These are phyloP conservation scores for Hemicentrotus pulcherrimus DNA, from an alignment of 35 echinoderm and acorn worm species.

Conservation along the genomic window DNA sequence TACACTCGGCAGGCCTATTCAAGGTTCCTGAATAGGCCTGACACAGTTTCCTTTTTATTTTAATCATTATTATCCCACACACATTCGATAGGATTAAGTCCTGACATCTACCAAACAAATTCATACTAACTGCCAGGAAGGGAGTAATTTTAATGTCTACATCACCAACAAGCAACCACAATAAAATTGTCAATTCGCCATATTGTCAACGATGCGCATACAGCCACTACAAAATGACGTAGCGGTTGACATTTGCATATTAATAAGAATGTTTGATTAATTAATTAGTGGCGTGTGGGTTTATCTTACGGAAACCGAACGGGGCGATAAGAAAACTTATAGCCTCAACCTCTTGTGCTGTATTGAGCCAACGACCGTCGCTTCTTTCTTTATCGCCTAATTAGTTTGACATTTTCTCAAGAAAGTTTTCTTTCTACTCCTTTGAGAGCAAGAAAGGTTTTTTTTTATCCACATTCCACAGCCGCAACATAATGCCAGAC, in stretches of 20 bases:
- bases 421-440: neutral
- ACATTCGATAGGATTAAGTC: neutral
- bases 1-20: neutral
- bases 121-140: neutral
- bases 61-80: neutral
- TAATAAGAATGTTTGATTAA: conserved; percentile 19
- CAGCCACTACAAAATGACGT: neutral
- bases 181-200: neutral
- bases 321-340: conserved; percentile 23
- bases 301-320: conserved; percentile 27
- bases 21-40: too few relatives aligned
- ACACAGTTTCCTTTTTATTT: too few relatives aligned
- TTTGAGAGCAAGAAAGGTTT: neutral
- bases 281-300: conserved; percentile 26
- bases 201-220: neutral
- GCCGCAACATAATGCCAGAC: neutral
- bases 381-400: conserved; percentile 12
- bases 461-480: neutral
- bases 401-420: neutral
- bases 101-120: neutral
- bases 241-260: conserved; percentile 31
- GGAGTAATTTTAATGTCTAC: neutral
- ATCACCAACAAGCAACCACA: neutral
- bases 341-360: neutral
- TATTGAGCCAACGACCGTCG: neutral